phyloP scores from a whole-genome alignment of 30 jellyfish, hydroid and myxozoan species.

The Rhopilema esculentum region DNA sequence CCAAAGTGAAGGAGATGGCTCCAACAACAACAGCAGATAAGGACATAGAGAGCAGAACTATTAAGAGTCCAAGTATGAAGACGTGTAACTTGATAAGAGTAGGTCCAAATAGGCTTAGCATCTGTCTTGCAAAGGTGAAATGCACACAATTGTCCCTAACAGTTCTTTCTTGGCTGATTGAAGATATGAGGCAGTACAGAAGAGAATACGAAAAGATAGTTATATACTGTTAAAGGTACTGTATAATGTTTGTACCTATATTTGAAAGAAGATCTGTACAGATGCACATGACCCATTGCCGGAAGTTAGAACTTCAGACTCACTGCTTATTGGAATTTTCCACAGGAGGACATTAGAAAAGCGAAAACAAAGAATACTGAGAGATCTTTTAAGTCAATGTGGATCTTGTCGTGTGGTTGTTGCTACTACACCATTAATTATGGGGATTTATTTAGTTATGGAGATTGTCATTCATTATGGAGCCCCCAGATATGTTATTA shows the following conservation, averaged over 20 bases:
- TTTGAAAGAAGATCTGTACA: too few species aligned
- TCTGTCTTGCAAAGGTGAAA: constrained; percentile 4
- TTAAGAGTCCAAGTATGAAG: constrained; percentile 7
- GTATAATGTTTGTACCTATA: too few species aligned
- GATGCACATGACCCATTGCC: too few species aligned
- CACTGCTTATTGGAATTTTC: constrained; percentile 27
- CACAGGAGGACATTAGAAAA: constrained; percentile 13
- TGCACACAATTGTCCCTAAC: too few species aligned
- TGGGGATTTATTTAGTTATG: constrained; percentile 20
- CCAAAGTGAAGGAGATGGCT: constrained; percentile 7
- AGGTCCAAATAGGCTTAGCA: constrained; percentile 15
- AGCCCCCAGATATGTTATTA: constrained; percentile 14
- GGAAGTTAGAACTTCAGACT: not conserved
- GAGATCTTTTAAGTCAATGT: not conserved
- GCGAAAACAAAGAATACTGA: constrained; percentile 24
- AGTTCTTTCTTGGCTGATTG: too few species aligned
- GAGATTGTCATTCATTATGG: constrained; percentile 30
- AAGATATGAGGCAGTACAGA: too few species aligned
- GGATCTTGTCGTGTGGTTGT: constrained; percentile 40
- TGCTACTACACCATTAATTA: constrained; percentile 13
- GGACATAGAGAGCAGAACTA: constrained; percentile 15
- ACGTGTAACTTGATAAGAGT: constrained; percentile 6
- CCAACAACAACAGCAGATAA: constrained; percentile 24
- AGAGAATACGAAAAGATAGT: too few species aligned
- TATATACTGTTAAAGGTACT: too few species aligned